Evolutionary conservation across 2,113 vertebrate genomes (phyloP).

Genomic region (Odontophorus gujanensis): DNA sequence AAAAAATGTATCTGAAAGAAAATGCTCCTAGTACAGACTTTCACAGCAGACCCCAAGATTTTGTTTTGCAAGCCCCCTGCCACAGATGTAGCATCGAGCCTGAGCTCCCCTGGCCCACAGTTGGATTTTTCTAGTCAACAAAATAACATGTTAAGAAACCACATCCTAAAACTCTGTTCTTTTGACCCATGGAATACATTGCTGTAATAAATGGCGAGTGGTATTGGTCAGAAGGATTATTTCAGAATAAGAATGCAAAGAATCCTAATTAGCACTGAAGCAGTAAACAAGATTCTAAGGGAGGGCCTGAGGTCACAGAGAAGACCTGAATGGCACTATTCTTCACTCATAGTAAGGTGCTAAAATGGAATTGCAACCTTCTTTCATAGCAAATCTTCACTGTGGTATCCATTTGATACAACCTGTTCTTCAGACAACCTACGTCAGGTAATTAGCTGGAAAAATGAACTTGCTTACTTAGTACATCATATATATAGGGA

Average conservation of each 20-base stretch:
- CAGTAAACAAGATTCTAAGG: not conserved
- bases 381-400: not conserved
- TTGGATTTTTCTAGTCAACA: not conserved
- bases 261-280: not conserved
- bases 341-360: not conserved
- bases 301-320: not conserved
- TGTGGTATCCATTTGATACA: not conserved
- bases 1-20: slow-evolving; percentile 22
- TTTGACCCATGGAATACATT: not conserved
- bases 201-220: not conserved
- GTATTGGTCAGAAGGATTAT: not conserved
- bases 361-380: not conserved
- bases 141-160: slow-evolving; percentile 1
- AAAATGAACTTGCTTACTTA: not conserved
- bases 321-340: not conserved
- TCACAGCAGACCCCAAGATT: not conserved
- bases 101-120: not conserved
- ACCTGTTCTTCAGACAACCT: not conserved
- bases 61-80: not conserved
- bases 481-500: not conserved
- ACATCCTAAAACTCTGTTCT: not conserved
- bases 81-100: not conserved
- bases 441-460: not conserved
- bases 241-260: not conserved
- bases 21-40: slow-evolving; percentile 8